Conservation (phyloP, 2,797 vertebrate species). For the Lophotriccus pileatus region DNA sequence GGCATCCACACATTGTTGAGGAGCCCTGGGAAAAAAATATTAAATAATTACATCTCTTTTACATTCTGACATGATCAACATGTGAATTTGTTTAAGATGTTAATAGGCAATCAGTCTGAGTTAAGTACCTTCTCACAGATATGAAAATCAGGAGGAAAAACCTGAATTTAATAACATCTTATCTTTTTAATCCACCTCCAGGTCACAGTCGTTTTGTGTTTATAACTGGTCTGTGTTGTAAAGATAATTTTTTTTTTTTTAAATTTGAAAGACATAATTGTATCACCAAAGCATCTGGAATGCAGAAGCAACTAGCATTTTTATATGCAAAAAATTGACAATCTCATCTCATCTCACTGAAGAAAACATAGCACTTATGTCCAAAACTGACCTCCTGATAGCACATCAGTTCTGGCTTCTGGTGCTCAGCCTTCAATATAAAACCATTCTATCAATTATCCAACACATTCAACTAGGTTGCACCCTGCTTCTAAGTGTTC, state of each 20-base stretch:
- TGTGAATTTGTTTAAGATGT: neutral
- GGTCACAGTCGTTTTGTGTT: neutral
- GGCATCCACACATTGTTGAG: neutral
- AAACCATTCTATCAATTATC: neutral
- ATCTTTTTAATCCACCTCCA: neutral
- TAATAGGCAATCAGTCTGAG: neutral
- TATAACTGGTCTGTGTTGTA: neutral
- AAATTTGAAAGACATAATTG: neutral
- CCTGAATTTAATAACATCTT: neutral
- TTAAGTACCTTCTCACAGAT: neutral
- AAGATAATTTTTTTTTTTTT: neutral
- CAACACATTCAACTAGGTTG: neutral
- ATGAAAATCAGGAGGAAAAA: neutral
- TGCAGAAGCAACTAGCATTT: neutral
- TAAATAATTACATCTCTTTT: neutral
- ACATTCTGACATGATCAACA: neutral
- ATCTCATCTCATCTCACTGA: neutral
- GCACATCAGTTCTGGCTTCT: accelerated
- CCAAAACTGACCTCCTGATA: neutral
- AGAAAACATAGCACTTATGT: neutral
- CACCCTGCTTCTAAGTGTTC: neutral
- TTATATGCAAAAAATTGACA: neutral
- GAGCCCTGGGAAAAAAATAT: neutral
- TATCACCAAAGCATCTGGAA: neutral
- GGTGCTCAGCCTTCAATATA: neutral